Evolutionary conservation across 2,113 vertebrate genomes (phyloP).

Genomic region (Blennius ocellaris): DNA sequence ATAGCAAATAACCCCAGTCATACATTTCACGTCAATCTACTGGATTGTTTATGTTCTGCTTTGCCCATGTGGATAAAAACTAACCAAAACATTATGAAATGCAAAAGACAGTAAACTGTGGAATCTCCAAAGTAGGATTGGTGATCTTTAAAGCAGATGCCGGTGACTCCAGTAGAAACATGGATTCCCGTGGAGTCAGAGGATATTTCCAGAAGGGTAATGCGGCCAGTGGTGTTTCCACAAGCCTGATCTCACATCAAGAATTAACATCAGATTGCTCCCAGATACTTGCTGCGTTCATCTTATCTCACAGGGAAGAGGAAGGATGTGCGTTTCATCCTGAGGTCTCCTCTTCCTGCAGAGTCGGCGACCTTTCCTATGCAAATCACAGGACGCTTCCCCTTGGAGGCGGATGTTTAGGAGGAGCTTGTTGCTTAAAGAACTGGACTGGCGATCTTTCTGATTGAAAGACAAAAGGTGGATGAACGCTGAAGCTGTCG

Average conservation of each 20-base stretch:
- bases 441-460: slow-evolving; percentile 17
- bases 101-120: not conserved
- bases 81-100: not conserved
- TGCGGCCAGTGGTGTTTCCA: slow-evolving; percentile 47
- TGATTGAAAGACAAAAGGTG: slow-evolving; percentile 35
- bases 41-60: not conserved
- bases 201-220: slow-evolving; percentile 46
- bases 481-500: slow-evolving; percentile 40
- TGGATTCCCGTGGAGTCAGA: slow-evolving; percentile 47
- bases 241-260: slow-evolving; percentile 58
- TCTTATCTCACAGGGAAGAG: slow-evolving; percentile 73
- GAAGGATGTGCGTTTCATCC: slow-evolving; percentile 48
- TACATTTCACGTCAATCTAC: not conserved
- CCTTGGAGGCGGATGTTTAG: slow-evolving; percentile 18
- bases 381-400: slow-evolving; percentile 63
- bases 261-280: slow-evolving; percentile 59
- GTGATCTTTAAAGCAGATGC: slow-evolving; percentile 21
- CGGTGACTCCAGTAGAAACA: slow-evolving; percentile 51
- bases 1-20: not conserved
- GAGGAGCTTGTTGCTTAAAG: slow-evolving; percentile 23
- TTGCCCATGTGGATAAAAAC: not conserved
- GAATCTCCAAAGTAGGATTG: slow-evolving; percentile 7
- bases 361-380: slow-evolving; percentile 71
- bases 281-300: slow-evolving; percentile 34
- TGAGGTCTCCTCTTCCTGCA: slow-evolving; percentile 38